These are phyloP conservation scores for Nephrotoma flavescens DNA, from an alignment of 2,888 invertebrate species.

Conservation along the genomic window DNA sequence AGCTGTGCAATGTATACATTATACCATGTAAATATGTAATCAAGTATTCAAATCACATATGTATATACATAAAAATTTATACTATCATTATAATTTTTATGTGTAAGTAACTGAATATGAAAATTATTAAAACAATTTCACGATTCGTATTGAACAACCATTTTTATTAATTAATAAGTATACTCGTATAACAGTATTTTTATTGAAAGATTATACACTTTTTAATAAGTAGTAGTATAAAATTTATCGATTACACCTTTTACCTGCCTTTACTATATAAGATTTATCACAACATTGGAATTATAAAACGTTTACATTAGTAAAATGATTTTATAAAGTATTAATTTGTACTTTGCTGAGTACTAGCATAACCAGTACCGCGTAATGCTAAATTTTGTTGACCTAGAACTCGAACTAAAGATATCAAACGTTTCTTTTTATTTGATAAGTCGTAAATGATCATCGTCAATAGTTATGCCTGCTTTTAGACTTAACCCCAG, in stretches of 20 bases:
- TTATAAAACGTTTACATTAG: background rate
- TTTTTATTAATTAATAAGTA: background rate
- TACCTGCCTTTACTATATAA: too few species aligned
- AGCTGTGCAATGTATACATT: background rate
- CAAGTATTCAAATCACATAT: background rate
- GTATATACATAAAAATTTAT: background rate
- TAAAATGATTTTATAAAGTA: too few species aligned
- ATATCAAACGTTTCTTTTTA: too few species aligned
- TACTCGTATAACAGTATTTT: background rate
- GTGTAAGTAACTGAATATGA: background rate
- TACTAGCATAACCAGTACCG: too few species aligned
- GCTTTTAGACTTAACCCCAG: too few species aligned
- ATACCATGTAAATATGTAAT: background rate
- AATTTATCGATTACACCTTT: background rate
- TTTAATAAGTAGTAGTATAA: background rate
- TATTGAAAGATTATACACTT: background rate
- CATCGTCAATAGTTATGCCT: too few species aligned
- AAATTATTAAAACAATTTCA: background rate
- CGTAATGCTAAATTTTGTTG: too few species aligned
- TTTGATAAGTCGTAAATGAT: too few species aligned
- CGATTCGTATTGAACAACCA: background rate
- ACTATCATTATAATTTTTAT: background rate
- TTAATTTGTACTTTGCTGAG: too few species aligned
- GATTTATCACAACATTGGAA: background rate
- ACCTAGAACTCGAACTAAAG: too few species aligned